Evolutionary conservation across 30 jellyfish, hydroid and myxozoan species (phyloP), one percentile per base, ranked within the genome.

Genomic region (Cassiopea andromeda): DNA sequence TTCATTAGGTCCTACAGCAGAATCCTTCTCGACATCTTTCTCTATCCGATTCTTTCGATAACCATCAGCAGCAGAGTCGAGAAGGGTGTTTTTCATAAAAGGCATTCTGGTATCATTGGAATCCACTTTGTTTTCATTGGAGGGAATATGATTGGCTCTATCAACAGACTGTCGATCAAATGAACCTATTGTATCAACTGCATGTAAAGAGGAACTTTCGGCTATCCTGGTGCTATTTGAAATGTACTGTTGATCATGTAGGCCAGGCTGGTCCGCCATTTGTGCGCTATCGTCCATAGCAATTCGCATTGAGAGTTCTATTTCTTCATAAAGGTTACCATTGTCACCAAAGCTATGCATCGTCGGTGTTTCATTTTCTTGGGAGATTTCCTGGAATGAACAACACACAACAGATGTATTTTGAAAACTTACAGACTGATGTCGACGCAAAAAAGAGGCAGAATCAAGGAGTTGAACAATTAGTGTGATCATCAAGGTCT

Each of bases 71-170:
- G 80, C 87, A 69, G 78, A 87, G 57, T 69, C 81, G 43, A 78
- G 74, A 49, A 87, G 69, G 5, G 94, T 90, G 61, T 82, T 87
- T 44, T 86, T 81, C 85, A 87, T 87, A 46, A 87, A 78, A 3
- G 94, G 68, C 7, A 87, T 7, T 0, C 90, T 89, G 44, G 27
- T n/a, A 68, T 58, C 77, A 12, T 66, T 81, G 3, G 86, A 72
- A 47, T 19, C 90, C 73, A 2, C 19, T 44, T 49, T 5, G 1
- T 44, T 80, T 58, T 80, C 89, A 80, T 14, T 7, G 8, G 73
- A 16, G 15, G 6, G 10, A 10, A 54, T 54, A 54, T 54, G 64
- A 54, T 54, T 54, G 64, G 64, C 12, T 3, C 12, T 54, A 10
- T 54, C 64, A 10, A 54, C 12, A 54, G 64, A 10, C 64, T 3